Percentiles rank a stretch among this genome's conserved stretches.
These are phyloP conservation scores for Egretta garzetta DNA, from an alignment of 2,113 vertebrate species.

Conservation along the genomic window DNA sequence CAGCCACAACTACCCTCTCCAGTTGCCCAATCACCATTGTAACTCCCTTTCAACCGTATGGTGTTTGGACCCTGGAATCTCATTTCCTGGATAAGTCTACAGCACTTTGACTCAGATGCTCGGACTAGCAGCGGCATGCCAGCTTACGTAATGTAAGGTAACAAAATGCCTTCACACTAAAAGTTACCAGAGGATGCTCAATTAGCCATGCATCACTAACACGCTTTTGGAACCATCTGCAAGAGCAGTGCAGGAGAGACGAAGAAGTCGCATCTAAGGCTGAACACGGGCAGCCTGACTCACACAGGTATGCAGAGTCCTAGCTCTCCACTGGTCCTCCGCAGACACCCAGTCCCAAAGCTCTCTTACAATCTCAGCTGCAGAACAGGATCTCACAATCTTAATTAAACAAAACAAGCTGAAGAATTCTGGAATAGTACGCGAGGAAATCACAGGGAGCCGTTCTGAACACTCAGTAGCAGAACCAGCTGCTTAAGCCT, in stretches of 20 bases:
- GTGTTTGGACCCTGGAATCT: background rate
- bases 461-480: background rate
- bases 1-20: background rate
- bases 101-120: rapidly evolving
- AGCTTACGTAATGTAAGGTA: rapidly evolving
- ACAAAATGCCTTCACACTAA: background rate
- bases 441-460: background rate
- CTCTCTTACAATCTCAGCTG: background rate
- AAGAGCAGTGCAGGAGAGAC: background rate
- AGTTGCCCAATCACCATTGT: background rate
- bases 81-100: background rate
- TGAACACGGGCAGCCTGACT: rapidly evolving
- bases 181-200: background rate
- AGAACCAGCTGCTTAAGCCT: background rate
- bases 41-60: background rate
- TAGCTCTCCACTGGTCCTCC: background rate
- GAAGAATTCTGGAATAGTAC: background rate
- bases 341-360: rapidly evolving
- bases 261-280: background rate
- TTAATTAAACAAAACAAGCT: background rate
- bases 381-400: background rate
- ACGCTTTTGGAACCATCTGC: background rate
- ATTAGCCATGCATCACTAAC: background rate
- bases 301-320: rapidly evolving
- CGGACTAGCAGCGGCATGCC: rapidly evolving